Percentiles rank a stretch among this genome's conserved stretches.
phyloP scores from a whole-genome alignment of 1,140 invertebrate species.

The Rhynchophorus ferrugineus region DNA sequence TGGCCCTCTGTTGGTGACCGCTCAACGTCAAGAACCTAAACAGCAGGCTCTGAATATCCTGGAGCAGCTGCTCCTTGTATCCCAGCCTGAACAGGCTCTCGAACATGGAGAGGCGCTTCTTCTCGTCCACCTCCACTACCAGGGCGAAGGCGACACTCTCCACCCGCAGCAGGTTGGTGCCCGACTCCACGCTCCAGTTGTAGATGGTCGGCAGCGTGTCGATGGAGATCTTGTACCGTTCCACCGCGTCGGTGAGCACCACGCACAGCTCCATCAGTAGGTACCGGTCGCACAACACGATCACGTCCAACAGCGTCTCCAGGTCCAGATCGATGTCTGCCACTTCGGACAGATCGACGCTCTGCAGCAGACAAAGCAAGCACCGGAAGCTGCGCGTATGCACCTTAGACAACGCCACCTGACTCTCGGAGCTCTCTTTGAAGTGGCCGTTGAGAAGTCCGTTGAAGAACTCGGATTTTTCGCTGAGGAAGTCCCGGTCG shows the following conservation, averaged over 20 bases:
- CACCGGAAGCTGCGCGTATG: conserved; percentile 48
- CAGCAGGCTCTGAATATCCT: conserved; percentile 35
- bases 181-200: conserved; percentile 49
- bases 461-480: conserved; percentile 56
- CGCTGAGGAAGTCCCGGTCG: conserved; percentile 51
- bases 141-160: conserved; percentile 49
- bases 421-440: conserved; percentile 53
- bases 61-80: conserved; percentile 30
- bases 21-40: conserved; percentile 19
- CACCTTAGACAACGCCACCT: conserved; percentile 49
- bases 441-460: conserved; percentile 59
- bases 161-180: conserved; percentile 48
- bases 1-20: conserved; percentile 1
- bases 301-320: conserved; percentile 54
- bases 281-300: conserved; percentile 57
- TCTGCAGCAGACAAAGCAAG: conserved; percentile 46
- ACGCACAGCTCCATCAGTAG: conserved; percentile 52
- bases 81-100: conserved; percentile 31
- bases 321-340: conserved; percentile 43
- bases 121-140: conserved; percentile 42
- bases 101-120: conserved; percentile 37
- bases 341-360: conserved; percentile 39
- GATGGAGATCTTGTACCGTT: conserved; percentile 43
- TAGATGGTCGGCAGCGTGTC: conserved; percentile 47
- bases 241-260: conserved; percentile 46